Conservation (phyloP, 2,797 vertebrate species). For the Tragelaphus eurycerus region DNA sequence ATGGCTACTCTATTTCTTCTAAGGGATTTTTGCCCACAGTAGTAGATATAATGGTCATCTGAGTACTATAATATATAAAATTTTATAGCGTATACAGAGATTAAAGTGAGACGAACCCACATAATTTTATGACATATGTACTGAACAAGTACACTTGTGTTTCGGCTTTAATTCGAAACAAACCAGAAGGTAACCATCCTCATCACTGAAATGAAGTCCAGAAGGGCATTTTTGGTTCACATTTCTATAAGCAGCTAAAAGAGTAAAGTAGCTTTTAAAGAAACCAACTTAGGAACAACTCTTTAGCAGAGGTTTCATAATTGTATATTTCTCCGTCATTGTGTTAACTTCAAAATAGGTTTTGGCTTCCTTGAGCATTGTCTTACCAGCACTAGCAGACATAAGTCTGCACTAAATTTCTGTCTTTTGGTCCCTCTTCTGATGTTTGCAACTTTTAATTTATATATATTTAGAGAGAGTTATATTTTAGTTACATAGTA, state of each 20-base stretch:
- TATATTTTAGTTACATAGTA: background rate
- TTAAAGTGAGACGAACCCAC: background rate
- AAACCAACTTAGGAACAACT: background rate
- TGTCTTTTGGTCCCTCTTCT: background rate
- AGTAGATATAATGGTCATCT: background rate
- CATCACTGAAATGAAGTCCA: background rate
- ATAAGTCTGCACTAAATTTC: background rate
- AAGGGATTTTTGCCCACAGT: background rate
- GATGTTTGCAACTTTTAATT: background rate
- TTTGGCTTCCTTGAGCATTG: background rate
- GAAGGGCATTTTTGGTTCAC: background rate
- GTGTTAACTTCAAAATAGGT: background rate
- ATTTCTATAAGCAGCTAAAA: constrained; percentile 2
- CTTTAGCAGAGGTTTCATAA: background rate
- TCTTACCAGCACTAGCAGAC: background rate
- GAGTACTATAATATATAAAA: background rate
- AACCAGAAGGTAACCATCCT: background rate
- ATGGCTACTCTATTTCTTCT: background rate
- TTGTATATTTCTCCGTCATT: background rate
- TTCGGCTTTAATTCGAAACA: background rate
- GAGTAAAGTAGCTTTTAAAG: background rate
- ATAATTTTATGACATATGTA: background rate
- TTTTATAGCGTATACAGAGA: background rate
- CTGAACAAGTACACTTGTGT: background rate
- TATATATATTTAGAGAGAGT: background rate